Conservation (phyloP, 53 echinoderm and acorn worm species). For the Actinopyga echinites region DNA sequence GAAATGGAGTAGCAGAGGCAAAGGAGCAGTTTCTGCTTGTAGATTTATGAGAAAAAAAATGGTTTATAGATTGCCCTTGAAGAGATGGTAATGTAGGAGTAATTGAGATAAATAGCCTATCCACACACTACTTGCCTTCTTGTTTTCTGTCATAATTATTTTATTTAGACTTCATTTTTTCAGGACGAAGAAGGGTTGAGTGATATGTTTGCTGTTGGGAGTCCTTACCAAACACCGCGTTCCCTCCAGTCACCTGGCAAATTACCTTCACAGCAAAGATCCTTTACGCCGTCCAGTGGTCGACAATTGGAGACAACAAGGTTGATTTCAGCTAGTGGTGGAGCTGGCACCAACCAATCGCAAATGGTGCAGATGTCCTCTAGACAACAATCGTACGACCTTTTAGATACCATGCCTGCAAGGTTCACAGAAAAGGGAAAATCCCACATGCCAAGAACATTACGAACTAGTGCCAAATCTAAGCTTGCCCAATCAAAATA, state of each 20-base stretch:
- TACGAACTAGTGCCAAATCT: constrained; percentile 78
- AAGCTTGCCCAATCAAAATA: constrained; percentile 82
- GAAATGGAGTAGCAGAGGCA: no score
- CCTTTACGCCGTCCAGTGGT: background rate
- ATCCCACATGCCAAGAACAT: constrained; percentile 81
- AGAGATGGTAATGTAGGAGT: no score
- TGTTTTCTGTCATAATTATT: background rate
- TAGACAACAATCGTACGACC: constrained; percentile 58
- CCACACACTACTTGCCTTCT: no score
- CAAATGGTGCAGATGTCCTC: constrained; percentile 4
- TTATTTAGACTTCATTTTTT: background rate
- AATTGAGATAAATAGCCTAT: no score
- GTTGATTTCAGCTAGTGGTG: no score
- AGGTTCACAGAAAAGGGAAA: constrained; percentile 63
- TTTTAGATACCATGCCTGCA: constrained; percentile 71
- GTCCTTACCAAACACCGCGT: background rate
- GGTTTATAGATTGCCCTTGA: no score
- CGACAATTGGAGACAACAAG: no score
- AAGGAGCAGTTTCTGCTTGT: no score
- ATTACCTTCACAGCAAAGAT: constrained; percentile 32
- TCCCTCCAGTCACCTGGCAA: background rate
- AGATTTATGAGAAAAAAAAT: no score
- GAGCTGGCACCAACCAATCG: background rate
- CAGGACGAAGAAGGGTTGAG: constrained; percentile 11
- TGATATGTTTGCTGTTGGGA: constrained; percentile 20